Base-by-base conservation (phyloP, 2,113 vertebrate species). In the Neoarius graeffei region DNA sequence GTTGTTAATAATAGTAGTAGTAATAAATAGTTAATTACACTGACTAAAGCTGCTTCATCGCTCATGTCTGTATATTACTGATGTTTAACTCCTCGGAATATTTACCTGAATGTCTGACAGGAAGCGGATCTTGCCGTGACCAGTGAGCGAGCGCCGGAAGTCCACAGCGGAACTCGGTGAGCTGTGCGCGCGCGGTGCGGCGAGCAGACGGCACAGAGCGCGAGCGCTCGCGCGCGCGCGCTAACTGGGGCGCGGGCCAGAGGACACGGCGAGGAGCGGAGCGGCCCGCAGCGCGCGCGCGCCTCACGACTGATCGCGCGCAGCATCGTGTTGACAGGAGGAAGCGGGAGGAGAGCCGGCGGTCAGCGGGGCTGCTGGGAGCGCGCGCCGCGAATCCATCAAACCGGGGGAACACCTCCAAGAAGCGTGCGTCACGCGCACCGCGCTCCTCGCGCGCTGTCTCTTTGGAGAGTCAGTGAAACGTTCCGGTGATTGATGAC, bases 271-370 rank as follows among this genome's bases (percentile, higher is more conserved):
- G 82, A 93, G 94, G 90, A 92, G 92, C 83, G 92, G 93, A 93
- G 88, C 35, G 88, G 86, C 90, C 91, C 93, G 94, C 57, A 73
- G 90, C 13, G 92, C 48, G 92, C 89, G 77, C 77, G 56, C 83
- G 74, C 88, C 81, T 85, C 87, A 86, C 84, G 85, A 93, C 90
- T 84, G 90, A 93, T 93, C 69, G 87, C 89, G 88, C n/a, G 81
- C 85, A 71, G 89, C 88, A 93, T 93, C 91, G 92, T 93, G 90
- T 94, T 95, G 95, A 95, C 95, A 94, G 91, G 92, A 92, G 92
- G 93, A 91, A 93, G 93, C 92, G 93, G 93, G 85, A 89, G 92
- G 30, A 90, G 83, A 90, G 91, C 92, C 92, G 91, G 91, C 90
- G 64, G 94, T 89, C 94, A 93, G 94, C 92, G 87, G 91, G 90